Percentiles rank a stretch among this genome's conserved stretches.
These are phyloP conservation scores for Nomada ferruginata DNA, from an alignment of 2,888 invertebrate genomes.

Conservation along the genomic window DNA sequence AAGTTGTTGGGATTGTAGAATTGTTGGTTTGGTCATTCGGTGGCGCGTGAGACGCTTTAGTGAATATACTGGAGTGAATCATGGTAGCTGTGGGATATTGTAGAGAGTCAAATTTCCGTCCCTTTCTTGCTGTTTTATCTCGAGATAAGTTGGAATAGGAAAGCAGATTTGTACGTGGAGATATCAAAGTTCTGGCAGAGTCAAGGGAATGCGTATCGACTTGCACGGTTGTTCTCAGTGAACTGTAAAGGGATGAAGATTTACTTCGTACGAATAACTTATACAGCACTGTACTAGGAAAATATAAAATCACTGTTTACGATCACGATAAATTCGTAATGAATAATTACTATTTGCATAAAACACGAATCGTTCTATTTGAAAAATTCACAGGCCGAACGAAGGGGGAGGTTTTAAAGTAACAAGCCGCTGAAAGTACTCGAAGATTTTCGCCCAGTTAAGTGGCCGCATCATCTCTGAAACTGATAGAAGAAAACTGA, in stretches of 20 bases:
- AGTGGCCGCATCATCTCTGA: constrained; percentile 41
- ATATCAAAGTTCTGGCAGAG: not conserved
- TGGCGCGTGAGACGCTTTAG: no score
- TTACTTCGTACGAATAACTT: no score
- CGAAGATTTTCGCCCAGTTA: constrained; percentile 30
- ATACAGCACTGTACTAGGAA: no score
- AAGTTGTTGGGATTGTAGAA: no score
- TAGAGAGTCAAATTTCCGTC: not conserved
- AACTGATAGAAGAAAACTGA: constrained; percentile 56
- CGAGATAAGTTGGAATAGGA: not conserved
- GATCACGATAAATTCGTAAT: no score
- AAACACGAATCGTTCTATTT: no score
- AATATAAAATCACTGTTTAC: no score
- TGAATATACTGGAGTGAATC: not conserved
- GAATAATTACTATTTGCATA: no score
- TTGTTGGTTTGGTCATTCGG: no score
- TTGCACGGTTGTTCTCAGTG: no score
- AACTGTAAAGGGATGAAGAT: no score
- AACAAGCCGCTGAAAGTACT: constrained; percentile 39
- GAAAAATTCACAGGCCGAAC: not conserved
- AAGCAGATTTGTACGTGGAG: not conserved
- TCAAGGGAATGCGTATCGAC: not conserved
- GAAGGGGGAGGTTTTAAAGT: constrained; percentile 25
- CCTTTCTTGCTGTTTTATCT: not conserved
- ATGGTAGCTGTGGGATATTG: not conserved